phyloP scores from a whole-genome alignment of 64 coral and sea anemone genomes.

The Porites australiensis region DNA sequence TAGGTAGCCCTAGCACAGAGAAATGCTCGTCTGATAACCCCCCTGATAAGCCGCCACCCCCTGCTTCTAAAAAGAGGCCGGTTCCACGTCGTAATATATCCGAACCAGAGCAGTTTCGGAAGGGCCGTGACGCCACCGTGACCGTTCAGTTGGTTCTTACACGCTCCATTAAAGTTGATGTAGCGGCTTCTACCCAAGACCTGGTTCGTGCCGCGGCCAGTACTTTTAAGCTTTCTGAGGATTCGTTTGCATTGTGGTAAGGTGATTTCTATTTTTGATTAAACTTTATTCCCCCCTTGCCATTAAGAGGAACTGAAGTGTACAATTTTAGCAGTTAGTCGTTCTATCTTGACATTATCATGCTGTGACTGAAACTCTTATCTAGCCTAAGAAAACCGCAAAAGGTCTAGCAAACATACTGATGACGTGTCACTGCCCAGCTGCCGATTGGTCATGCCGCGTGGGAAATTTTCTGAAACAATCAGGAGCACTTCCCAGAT shows the following conservation, averaged over 20 bases:
- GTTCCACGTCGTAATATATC: neutral
- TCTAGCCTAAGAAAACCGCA: no score
- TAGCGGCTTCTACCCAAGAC: conserved; percentile 53
- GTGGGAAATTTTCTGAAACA: no score
- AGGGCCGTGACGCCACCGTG: conserved; percentile 41
- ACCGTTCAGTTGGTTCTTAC: conserved; percentile 73
- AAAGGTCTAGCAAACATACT: no score
- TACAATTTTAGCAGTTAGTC: no score
- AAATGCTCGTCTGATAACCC: neutral
- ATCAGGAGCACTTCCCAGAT: no score
- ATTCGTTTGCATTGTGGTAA: conserved; percentile 83
- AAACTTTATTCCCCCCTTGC: no score
- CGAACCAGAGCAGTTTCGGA: neutral
- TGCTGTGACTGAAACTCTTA: no score
- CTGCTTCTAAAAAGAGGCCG: conserved; percentile 7
- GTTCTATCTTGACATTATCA: no score
- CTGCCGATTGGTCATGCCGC: no score
- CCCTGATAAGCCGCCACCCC: conserved; percentile 9
- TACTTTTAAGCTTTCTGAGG: conserved; percentile 52
- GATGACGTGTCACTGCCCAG: no score
- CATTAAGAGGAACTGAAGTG: no score
- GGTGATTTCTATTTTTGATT: neutral
- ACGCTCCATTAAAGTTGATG: conserved; percentile 71
- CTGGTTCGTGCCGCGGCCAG: conserved; percentile 69
- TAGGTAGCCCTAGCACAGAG: neutral